A percentile compares a stretch with the other conserved stretches of the same genome.
Conservation (phyloP, 1,140 invertebrate species). For the Choristoneura fumiferana region DNA sequence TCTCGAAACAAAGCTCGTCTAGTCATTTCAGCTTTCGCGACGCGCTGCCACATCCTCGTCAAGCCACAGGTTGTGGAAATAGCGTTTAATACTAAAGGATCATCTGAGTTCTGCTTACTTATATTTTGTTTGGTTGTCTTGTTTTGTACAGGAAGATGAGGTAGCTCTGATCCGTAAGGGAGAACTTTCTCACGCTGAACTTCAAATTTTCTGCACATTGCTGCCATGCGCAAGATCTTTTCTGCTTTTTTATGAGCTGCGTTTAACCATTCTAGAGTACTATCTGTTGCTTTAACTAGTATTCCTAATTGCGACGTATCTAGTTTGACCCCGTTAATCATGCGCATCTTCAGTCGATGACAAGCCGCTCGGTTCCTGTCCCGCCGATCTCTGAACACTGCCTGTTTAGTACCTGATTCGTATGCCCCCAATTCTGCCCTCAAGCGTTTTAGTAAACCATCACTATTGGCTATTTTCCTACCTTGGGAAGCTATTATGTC, state of each 20-base stretch:
- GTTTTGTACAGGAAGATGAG: constrained; percentile 39
- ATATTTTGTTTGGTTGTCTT: constrained; percentile 42
- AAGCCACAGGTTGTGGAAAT: constrained; percentile 52
- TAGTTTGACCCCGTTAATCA: constrained; percentile 43
- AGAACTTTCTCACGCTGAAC: constrained; percentile 79
- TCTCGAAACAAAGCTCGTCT: constrained; percentile 55
- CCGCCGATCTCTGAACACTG: constrained; percentile 62
- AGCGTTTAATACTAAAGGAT: constrained; percentile 54
- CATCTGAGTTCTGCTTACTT: constrained; percentile 45
- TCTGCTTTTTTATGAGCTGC: constrained; percentile 70
- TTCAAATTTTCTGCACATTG: constrained; percentile 80
- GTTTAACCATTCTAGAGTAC: constrained; percentile 52
- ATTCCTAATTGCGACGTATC: constrained; percentile 49
- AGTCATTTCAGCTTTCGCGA: constrained; percentile 58
- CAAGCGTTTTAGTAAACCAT: constrained; percentile 52
- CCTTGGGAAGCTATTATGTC: constrained; percentile 68
- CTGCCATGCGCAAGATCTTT: constrained; percentile 74
- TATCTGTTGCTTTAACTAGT: constrained; percentile 54
- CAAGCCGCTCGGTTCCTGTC: constrained; percentile 60
- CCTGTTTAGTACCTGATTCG: constrained; percentile 69
- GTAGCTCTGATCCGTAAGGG: constrained; percentile 73
- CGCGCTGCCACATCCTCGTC: constrained; percentile 61
- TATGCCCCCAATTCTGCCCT: constrained; percentile 57
- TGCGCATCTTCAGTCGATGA: constrained; percentile 48
- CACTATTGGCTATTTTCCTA: constrained; percentile 66